Conservation (phyloP, 2,888 invertebrate species). For the Oscheius sp. region DNA sequence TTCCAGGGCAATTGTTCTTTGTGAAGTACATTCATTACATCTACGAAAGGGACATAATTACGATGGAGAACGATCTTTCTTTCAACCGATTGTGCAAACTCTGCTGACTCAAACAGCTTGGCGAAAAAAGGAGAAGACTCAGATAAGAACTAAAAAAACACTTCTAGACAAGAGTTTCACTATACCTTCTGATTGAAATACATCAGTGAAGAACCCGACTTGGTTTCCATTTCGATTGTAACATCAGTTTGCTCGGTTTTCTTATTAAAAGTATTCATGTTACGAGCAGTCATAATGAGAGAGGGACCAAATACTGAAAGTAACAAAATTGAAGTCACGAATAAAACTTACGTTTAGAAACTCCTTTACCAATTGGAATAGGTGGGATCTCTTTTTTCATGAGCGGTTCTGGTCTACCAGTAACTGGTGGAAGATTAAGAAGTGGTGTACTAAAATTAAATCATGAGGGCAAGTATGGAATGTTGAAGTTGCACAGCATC, state of each 20-base stretch:
- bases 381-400: background rate
- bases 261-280: background rate
- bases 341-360: background rate
- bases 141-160: background rate
- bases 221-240: background rate
- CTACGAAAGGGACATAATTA: background rate
- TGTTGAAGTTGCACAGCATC: too few relatives aligned
- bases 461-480: too few relatives aligned
- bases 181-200: conserved; percentile 2
- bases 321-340: background rate
- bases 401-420: background rate
- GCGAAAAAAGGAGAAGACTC: background rate
- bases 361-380: background rate
- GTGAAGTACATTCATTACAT: conserved; percentile 12
- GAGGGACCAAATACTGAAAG: background rate
- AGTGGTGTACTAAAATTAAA: background rate
- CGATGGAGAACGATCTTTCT: background rate
- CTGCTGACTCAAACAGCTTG: background rate
- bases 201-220: background rate
- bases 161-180: background rate
- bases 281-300: background rate
- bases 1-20: background rate
- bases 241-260: background rate
- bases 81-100: background rate
- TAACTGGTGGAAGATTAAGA: background rate